phyloP scores from a whole-genome alignment of 2,888 invertebrate genomes.

The Melangyna quadrimaculata region DNA sequence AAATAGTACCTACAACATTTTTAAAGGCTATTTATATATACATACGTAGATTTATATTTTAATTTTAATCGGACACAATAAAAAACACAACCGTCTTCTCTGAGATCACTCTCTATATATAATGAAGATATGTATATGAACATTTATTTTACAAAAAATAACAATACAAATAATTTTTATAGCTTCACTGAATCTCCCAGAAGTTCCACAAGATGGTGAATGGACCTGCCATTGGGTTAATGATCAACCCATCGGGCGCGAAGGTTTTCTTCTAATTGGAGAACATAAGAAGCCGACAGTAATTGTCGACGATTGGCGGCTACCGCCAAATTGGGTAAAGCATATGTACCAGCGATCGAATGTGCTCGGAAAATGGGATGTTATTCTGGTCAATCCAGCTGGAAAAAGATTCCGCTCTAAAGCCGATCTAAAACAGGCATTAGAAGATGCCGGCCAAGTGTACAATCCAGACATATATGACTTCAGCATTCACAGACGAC shows the following conservation, averaged over 20 bases:
- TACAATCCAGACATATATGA: slow-evolving; percentile 84
- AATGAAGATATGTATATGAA: too few species aligned
- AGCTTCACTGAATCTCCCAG: slow-evolving; percentile 80
- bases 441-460: slow-evolving; percentile 79
- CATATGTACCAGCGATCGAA: slow-evolving; percentile 88
- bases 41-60: too few species aligned
- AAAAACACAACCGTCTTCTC: too few species aligned
- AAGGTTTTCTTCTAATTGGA: slow-evolving; percentile 80
- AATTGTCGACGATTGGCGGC: slow-evolving; percentile 87
- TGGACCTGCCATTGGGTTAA: slow-evolving; percentile 88
- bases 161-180: background rate
- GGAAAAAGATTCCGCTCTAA: slow-evolving; percentile 85
- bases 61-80: too few species aligned
- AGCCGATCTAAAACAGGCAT: slow-evolving; percentile 82
- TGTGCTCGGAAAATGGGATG: slow-evolving; percentile 90
- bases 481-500: slow-evolving; percentile 83
- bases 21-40: too few species aligned
- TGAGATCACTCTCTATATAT: too few species aligned
- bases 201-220: slow-evolving; percentile 82
- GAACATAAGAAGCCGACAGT: slow-evolving; percentile 82
- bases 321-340: slow-evolving; percentile 90
- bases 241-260: slow-evolving; percentile 85
- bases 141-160: too few species aligned
- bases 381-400: slow-evolving; percentile 86
- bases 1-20: too few species aligned